Evolutionary conservation across 2,888 invertebrate genomes (phyloP).

Genomic region (Synergus itoensis): DNA sequence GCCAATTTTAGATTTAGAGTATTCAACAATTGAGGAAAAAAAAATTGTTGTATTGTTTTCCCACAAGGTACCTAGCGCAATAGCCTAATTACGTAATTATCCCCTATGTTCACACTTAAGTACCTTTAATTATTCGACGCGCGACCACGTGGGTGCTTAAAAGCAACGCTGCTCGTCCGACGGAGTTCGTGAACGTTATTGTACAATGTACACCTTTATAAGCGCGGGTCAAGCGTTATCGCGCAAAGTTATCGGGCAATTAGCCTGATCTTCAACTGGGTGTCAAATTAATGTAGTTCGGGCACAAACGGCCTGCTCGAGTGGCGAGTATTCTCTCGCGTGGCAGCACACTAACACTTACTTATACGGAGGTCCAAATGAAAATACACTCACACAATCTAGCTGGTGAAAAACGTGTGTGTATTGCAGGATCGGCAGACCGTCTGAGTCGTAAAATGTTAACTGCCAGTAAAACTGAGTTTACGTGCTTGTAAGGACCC

Average conservation of each 20-base stretch:
- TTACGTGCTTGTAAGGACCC: slow-evolving; percentile 77
- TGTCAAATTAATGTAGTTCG: slow-evolving; percentile 67
- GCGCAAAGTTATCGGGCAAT: slow-evolving; percentile 61
- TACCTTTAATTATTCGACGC: too few species aligned
- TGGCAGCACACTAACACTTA: slow-evolving; percentile 3
- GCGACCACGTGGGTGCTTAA: too few species aligned
- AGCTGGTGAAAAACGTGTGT: slow-evolving; percentile 44
- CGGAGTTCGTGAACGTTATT: too few species aligned
- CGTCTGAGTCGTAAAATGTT: slow-evolving; percentile 76
- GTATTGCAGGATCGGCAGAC: slow-evolving; percentile 61
- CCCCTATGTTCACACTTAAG: too few species aligned
- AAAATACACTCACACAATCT: not conserved
- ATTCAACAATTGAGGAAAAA: too few species aligned
- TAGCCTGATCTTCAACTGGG: slow-evolving; percentile 63
- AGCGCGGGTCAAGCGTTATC: slow-evolving; percentile 33
- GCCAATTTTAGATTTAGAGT: too few species aligned
- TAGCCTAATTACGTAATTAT: too few species aligned
- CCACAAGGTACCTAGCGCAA: too few species aligned
- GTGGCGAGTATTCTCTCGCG: slow-evolving; percentile 1
- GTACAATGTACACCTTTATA: not conserved
- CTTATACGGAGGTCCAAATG: slow-evolving; percentile 39
- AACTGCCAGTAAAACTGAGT: slow-evolving; percentile 77
- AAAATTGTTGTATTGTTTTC: too few species aligned
- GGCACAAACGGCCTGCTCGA: slow-evolving; percentile 57
- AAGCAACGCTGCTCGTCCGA: too few species aligned